Evolutionary conservation across 2,797 vertebrate genomes (phyloP).

Genomic region (Sebastes iracundus): DNA sequence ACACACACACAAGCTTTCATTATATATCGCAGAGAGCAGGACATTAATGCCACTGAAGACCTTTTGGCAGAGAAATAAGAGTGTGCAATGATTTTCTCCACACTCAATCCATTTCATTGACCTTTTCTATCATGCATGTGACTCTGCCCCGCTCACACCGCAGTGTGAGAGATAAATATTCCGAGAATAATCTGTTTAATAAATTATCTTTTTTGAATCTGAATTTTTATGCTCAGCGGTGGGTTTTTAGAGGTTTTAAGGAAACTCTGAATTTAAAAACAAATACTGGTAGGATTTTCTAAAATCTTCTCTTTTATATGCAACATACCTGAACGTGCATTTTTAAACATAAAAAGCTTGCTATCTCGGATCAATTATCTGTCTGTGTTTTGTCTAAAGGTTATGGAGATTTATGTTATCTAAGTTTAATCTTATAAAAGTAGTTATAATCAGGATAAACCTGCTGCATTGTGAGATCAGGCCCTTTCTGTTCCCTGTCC

Average conservation of each 20-base stretch:
- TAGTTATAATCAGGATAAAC: neutral
- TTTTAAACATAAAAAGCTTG: neutral
- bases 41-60: slow-evolving; percentile 78
- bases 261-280: slow-evolving; percentile 3
- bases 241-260: neutral
- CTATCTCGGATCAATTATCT: neutral
- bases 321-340: neutral
- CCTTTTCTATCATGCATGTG: slow-evolving; percentile 79
- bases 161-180: slow-evolving; percentile 69
- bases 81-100: slow-evolving; percentile 73
- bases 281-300: neutral
- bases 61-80: slow-evolving; percentile 78
- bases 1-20: slow-evolving; percentile 65
- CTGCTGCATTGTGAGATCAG: slow-evolving; percentile 1
- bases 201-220: slow-evolving; percentile 50
- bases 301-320: neutral
- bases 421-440: neutral
- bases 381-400: neutral
- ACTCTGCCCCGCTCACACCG: slow-evolving; percentile 57
- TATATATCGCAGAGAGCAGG: slow-evolving; percentile 72
- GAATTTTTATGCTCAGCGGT: slow-evolving; percentile 32
- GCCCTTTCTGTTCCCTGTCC: slow-evolving; percentile 18
- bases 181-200: slow-evolving; percentile 70
- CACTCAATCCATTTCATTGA: slow-evolving; percentile 78
- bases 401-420: neutral